These are phyloP conservation scores for Cephalopachus bancanus DNA, from an alignment of 2,797 vertebrate species.

Conservation along the genomic window DNA sequence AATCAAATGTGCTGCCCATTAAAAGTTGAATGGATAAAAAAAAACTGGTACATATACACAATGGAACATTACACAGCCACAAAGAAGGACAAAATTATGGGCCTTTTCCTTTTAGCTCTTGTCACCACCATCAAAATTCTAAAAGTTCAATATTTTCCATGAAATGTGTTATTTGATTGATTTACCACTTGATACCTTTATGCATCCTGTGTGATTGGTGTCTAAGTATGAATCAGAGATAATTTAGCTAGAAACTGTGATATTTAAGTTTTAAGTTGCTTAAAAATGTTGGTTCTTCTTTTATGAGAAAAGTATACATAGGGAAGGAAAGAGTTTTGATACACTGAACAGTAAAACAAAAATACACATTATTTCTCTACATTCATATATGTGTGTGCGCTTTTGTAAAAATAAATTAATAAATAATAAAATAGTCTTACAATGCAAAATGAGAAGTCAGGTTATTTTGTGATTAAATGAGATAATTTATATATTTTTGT, in stretches of 20 bases:
- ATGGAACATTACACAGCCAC: no score
- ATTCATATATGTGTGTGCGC: neutral
- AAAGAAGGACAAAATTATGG: no score
- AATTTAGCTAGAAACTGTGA: constrained; percentile 26
- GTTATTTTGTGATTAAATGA: neutral
- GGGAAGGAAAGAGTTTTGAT: neutral
- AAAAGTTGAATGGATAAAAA: no score
- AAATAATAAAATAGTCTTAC: neutral
- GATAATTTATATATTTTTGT: neutral
- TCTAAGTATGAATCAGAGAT: neutral
- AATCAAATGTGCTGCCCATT: no score
- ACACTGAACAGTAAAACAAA: neutral
- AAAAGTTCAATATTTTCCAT: neutral
- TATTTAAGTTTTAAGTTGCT: neutral
- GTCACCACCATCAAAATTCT: neutral
- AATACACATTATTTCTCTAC: neutral
- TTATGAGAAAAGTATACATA: neutral
- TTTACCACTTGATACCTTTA: neutral
- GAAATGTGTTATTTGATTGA: neutral
- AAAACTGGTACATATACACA: no score
- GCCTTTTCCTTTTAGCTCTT: neutral
- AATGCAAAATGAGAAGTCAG: neutral
- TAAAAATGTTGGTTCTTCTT: neutral
- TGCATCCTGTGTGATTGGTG: neutral
- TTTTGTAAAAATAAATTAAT: neutral